Conservation (phyloP, 2,888 invertebrate species). For the Anagyrus pseudococci region DNA sequence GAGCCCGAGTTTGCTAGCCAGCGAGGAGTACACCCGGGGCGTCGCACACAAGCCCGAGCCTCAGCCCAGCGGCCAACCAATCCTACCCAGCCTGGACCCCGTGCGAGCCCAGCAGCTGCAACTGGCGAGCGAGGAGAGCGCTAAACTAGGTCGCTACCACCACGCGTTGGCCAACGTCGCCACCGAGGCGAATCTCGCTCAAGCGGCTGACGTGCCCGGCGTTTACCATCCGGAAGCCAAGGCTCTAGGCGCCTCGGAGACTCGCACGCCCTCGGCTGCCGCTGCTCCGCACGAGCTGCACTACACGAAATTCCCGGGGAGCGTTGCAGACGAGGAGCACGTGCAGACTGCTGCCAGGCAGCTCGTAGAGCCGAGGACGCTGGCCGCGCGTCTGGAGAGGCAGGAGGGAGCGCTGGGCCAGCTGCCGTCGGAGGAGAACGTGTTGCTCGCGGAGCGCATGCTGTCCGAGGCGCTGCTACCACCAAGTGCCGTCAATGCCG, state of each 20-base stretch:
- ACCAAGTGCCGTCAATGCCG: conserved; percentile 48
- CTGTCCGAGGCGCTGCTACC: conserved; percentile 51
- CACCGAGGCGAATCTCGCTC: conserved; percentile 38
- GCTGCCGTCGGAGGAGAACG: conserved; percentile 23
- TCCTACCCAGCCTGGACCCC: too few relatives aligned
- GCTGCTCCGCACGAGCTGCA: too few relatives aligned
- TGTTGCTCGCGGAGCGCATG: conserved; percentile 48
- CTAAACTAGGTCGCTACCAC: conserved; percentile 45
- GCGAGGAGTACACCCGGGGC: too few relatives aligned
- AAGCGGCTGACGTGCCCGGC: conserved; percentile 20
- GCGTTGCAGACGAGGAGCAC: not conserved
- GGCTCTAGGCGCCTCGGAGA: too few relatives aligned
- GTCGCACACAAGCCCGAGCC: too few relatives aligned
- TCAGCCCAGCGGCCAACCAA: too few relatives aligned
- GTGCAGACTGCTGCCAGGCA: not conserved
- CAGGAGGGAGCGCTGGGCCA: not conserved
- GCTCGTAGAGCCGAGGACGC: too few relatives aligned
- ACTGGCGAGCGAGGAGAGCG: conserved; percentile 32
- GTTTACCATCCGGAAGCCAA: too few relatives aligned
- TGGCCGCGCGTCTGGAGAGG: not conserved
- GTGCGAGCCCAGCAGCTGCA: conserved; percentile 28
- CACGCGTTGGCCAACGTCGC: conserved; percentile 42
- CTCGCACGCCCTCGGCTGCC: not conserved
- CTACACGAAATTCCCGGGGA: not conserved
- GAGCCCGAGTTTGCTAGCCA: not conserved